Evolutionary conservation across 2,797 vertebrate genomes (phyloP).

Genomic region (Smutsia gigantea): DNA sequence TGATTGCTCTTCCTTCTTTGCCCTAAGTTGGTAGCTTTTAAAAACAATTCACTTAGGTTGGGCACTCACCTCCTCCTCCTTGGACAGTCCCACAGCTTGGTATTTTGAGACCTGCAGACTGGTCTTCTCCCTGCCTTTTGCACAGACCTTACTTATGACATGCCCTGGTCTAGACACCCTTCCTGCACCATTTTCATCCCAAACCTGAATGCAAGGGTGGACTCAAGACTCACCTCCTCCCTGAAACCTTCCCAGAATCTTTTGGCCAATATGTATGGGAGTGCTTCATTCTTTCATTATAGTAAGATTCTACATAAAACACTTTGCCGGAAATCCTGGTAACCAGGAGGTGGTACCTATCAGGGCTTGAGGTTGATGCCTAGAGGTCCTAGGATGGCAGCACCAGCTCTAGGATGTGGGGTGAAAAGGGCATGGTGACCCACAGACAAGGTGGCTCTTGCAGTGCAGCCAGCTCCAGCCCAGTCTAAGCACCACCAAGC

Average conservation of each 20-base stretch:
- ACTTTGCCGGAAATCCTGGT: background rate
- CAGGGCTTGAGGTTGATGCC: background rate
- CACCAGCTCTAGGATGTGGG: fast-evolving
- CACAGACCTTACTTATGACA: background rate
- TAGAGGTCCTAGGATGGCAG: fast-evolving
- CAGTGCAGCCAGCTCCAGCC: background rate
- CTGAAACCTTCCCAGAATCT: background rate
- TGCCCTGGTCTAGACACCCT: background rate
- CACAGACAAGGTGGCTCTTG: background rate
- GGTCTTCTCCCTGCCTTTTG: background rate
- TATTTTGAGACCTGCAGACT: background rate
- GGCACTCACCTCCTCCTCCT: background rate
- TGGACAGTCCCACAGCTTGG: background rate
- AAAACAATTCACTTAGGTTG: background rate
- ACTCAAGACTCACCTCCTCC: background rate
- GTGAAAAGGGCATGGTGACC: fast-evolving
- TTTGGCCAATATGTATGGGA: background rate
- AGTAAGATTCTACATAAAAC: background rate
- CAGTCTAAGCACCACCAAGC: background rate
- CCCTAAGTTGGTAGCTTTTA: background rate
- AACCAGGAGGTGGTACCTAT: background rate
- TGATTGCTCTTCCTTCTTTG: background rate
- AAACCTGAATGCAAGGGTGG: background rate
- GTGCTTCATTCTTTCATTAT: background rate
- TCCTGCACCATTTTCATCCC: background rate